Evolutionary conservation across 2,888 invertebrate species (phyloP), one percentile per base, ranked within the genome.

Genomic region (Lissocephala sabroskyi): DNA sequence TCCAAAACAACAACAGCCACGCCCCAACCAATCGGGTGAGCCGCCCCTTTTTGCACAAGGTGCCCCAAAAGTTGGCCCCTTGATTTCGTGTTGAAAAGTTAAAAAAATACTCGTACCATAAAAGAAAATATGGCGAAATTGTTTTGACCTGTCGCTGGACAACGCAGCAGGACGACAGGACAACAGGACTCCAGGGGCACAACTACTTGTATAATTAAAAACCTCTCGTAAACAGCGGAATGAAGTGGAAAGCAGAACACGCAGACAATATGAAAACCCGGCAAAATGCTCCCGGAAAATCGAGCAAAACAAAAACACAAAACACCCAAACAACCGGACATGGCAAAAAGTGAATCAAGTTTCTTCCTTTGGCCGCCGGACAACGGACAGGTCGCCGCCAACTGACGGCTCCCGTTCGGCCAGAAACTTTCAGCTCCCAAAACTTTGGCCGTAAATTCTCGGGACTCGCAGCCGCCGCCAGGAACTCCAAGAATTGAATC

Each of bases 131-230:
- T 33, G 32, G 26, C 44, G 26, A 44, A 44, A 44, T 44, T 36
- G 36, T 36, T 33, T 37, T 44, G 36, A 44, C 44, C 45, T 39
- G 45, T 39, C 45, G 26, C 16, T n/a, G 18, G 32, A 18, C 32
- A 42, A n/a, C 39, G 10, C 32, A 13, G 13, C 3, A 4, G 4
- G 7, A 23, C 23, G 4, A 23, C 7, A 23, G n/a, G 7, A 23
- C 23, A 23, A 23, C 4, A 23, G 23, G 23, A 7, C 4, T 5
- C 4, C 3, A 23, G 23, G 7, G 23, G 7, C 23, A 23, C 4
- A 23, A 23, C 23, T 23, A 23, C 23, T 23, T 23, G 23, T 3
- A 35, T 35, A 35, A 35, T 35, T 35, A 35, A 35, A 35, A 35
- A n/a, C 9, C 7, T 16, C 16, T 35, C 17, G 16, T 16, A 10